Conservation (phyloP, 2,113 vertebrate genomes). For the Lepisosteus oculatus region DNA sequence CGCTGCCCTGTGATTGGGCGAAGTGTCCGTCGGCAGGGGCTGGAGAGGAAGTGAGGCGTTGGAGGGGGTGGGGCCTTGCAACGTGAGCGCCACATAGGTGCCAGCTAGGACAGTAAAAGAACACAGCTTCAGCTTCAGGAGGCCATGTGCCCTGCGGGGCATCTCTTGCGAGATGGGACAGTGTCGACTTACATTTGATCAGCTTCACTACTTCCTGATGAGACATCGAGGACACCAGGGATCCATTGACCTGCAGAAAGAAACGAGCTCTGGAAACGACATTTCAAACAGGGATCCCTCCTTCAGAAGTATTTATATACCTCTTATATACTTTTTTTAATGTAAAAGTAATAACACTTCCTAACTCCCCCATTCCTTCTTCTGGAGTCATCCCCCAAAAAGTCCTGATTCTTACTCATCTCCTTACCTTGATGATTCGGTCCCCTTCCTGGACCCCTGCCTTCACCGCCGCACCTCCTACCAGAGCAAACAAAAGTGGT, state of each 20-base stretch:
- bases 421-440: conserved; percentile 85
- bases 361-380: too few species aligned
- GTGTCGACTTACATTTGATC: conserved; percentile 83
- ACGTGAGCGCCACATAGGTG: conserved; percentile 82
- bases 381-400: neutral
- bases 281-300: too few species aligned
- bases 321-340: too few species aligned
- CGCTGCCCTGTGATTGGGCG: conserved; percentile 50
- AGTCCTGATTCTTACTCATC: neutral
- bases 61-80: conserved; percentile 77
- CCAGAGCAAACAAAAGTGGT: neutral
- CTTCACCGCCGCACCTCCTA: conserved; percentile 90
- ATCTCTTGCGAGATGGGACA: too few species aligned
- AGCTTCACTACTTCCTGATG: conserved; percentile 93
- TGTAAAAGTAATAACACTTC: too few species aligned
- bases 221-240: conserved; percentile 85
- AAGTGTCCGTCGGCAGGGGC: conserved; percentile 51
- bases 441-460: conserved; percentile 94
- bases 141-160: too few species aligned
- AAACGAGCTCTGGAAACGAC: too few species aligned
- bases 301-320: too few species aligned
- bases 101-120: conserved; percentile 63
- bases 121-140: too few species aligned
- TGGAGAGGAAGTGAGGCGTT: conserved; percentile 49
- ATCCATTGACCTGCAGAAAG: conserved; percentile 80